Evolutionary conservation across 2,113 vertebrate species (phyloP).

Genomic region (Pao palembangensis): DNA sequence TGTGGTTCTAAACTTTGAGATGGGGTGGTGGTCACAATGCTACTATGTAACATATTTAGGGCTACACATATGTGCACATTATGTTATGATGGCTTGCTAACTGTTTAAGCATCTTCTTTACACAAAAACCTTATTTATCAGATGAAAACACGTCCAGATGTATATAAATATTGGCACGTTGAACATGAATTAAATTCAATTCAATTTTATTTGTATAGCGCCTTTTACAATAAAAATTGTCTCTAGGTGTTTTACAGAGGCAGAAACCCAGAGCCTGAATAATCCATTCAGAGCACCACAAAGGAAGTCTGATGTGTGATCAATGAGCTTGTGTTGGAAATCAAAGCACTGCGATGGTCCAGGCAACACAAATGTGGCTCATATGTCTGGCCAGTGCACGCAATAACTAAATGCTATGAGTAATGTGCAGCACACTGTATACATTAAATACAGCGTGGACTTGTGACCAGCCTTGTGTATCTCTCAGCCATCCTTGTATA

Average conservation of each 20-base stretch:
- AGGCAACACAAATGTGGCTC: constrained; percentile 16
- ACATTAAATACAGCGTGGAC: constrained; percentile 47
- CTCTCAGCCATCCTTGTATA: constrained; percentile 21
- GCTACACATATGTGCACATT: too few relatives aligned
- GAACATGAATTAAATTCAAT: too few relatives aligned
- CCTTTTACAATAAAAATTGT: too few relatives aligned
- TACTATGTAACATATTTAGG: background rate
- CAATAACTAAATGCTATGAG: constrained; percentile 38
- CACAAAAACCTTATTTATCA: background rate
- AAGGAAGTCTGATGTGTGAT: constrained; percentile 30
- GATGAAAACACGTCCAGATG: constrained; percentile 4
- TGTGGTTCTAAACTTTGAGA: background rate
- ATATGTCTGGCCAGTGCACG: constrained; percentile 29
- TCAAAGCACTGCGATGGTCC: constrained; percentile 14
- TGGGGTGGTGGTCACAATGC: constrained; percentile 14
- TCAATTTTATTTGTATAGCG: too few relatives aligned
- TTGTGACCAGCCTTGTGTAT: constrained; percentile 24
- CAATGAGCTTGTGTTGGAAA: constrained; percentile 29
- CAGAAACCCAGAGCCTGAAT: too few relatives aligned
- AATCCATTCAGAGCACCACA: constrained; percentile 12
- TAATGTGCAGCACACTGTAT: constrained; percentile 37
- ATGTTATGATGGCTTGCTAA: too few relatives aligned
- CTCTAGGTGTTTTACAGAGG: too few relatives aligned
- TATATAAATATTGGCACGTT: constrained; percentile 1
- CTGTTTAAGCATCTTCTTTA: background rate